Percentiles rank a stretch among this genome's conserved stretches.
Conservation (phyloP, 2,888 invertebrate genomes). For the Dicyrtomina minuta region DNA sequence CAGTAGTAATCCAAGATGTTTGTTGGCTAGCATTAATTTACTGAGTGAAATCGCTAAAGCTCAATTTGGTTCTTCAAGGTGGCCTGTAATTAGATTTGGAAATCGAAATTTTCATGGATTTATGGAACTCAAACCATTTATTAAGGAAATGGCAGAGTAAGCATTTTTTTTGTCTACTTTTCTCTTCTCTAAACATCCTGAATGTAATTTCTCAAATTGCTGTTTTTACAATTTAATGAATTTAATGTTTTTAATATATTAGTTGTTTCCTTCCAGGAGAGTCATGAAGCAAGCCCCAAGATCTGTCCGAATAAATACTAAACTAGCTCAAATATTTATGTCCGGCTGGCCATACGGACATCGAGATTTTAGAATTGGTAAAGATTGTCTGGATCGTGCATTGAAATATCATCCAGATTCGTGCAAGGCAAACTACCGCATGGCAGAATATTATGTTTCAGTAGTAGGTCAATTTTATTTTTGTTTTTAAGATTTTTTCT, state of each 20-base stretch:
- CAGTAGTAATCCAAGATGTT: slow-evolving; percentile 10
- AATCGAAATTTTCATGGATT: slow-evolving; percentile 20
- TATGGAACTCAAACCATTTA: neutral
- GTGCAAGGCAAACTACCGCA: neutral
- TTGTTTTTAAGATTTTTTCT: no score
- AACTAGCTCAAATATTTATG: slow-evolving; percentile 6
- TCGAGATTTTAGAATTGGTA: slow-evolving; percentile 9
- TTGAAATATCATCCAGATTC: slow-evolving; percentile 9
- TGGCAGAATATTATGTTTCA: slow-evolving; percentile 5
- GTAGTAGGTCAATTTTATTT: neutral
- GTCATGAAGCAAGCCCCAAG: slow-evolving; percentile 8
- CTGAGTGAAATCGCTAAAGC: slow-evolving; percentile 6
- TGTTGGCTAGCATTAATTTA: neutral
- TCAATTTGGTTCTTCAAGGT: slow-evolving; percentile 4
- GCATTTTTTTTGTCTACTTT: no score
- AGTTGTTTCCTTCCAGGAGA: neutral
- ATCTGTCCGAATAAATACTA: slow-evolving; percentile 3
- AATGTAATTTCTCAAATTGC: no score
- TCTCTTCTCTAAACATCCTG: no score
- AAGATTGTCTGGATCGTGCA: slow-evolving; percentile 14
- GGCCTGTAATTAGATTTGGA: slow-evolving; percentile 15
- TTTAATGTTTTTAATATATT: neutral
- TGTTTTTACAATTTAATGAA: neutral
- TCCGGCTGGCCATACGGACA: neutral
- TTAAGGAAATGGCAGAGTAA: slow-evolving; percentile 17